A percentile compares a stretch with the other conserved stretches of the same genome.
Evolutionary conservation across 1,140 invertebrate species (phyloP).

Genomic region (Drosophila obscura): DNA sequence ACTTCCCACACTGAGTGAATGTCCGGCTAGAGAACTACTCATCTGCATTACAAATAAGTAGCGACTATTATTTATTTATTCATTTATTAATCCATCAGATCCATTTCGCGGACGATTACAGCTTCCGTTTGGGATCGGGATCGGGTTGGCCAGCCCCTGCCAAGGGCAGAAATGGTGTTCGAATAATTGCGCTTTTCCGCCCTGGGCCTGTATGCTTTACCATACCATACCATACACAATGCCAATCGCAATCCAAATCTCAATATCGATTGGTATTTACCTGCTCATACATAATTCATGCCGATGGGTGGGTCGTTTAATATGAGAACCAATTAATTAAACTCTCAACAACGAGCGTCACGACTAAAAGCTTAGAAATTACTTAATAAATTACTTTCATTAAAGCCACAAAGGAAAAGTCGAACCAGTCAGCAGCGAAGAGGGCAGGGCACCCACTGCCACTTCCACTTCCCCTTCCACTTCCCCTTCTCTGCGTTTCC

Average conservation of each 20-base stretch:
- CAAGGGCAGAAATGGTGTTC: constrained; percentile 8
- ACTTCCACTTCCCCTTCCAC: constrained; percentile 2
- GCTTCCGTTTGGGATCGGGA: constrained; percentile 32
- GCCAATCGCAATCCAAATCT: constrained; percentile 24
- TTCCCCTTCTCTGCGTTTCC: too few relatives aligned
- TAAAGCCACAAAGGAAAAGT: constrained; percentile 77
- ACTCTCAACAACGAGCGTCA: constrained; percentile 73
- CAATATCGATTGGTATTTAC: constrained; percentile 55
- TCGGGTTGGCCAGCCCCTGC: background rate
- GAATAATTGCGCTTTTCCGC: constrained; percentile 16
- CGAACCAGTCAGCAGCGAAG: background rate
- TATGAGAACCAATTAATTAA: constrained; percentile 80
- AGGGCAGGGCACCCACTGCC: constrained; percentile 24
- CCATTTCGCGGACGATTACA: constrained; percentile 40
- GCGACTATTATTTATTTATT: background rate
- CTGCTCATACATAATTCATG: constrained; percentile 70
- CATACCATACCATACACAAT: constrained; percentile 5
- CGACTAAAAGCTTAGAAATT: constrained; percentile 80
- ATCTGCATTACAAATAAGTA: constrained; percentile 44
- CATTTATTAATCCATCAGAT: constrained; percentile 42
- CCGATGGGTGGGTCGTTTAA: constrained; percentile 60
- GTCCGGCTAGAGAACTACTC: constrained; percentile 1
- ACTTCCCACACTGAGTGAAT: constrained; percentile 2
- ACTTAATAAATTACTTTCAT: constrained; percentile 81
- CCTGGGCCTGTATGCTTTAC: constrained; percentile 12